Conservation (phyloP, 2,797 vertebrate species). For the Masticophis lateralis region DNA sequence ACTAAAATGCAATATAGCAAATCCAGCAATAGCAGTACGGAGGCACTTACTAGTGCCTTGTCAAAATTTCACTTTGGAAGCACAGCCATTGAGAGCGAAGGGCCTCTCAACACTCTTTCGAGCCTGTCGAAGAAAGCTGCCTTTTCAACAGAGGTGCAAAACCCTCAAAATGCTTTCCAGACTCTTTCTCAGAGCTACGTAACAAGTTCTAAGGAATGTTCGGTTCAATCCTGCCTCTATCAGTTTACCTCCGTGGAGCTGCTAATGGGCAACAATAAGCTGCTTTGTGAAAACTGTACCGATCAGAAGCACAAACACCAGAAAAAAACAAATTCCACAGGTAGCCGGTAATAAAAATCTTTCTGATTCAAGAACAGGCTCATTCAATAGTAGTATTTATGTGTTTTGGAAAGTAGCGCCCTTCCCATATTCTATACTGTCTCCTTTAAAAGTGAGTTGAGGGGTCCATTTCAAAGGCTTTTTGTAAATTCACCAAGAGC, state of each 20-base stretch:
- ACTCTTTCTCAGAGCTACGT: slow-evolving; percentile 90
- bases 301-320: slow-evolving; percentile 80
- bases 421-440: too few species aligned
- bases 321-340: slow-evolving; percentile 76
- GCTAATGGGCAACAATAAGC: slow-evolving; percentile 97
- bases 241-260: slow-evolving; percentile 97
- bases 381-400: neutral
- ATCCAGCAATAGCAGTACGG: slow-evolving; percentile 48
- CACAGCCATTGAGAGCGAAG: slow-evolving; percentile 56
- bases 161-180: slow-evolving; percentile 87
- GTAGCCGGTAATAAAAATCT: slow-evolving; percentile 62
- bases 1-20: slow-evolving; percentile 2
- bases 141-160: slow-evolving; percentile 63
- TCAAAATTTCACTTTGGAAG: slow-evolving; percentile 81
- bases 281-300: slow-evolving; percentile 93
- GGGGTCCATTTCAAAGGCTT: neutral
- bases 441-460: neutral
- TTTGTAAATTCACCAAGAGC: neutral
- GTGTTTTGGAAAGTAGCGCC: neutral
- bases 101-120: slow-evolving; percentile 51
- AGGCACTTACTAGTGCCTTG: slow-evolving; percentile 76
- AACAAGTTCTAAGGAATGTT: slow-evolving; percentile 94
- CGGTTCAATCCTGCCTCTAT: slow-evolving; percentile 95
- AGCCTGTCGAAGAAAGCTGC: slow-evolving; percentile 55
- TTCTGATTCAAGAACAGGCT: neutral